These are phyloP conservation scores for Garra rufa DNA, from an alignment of 2,113 vertebrate species.

Conservation along the genomic window DNA sequence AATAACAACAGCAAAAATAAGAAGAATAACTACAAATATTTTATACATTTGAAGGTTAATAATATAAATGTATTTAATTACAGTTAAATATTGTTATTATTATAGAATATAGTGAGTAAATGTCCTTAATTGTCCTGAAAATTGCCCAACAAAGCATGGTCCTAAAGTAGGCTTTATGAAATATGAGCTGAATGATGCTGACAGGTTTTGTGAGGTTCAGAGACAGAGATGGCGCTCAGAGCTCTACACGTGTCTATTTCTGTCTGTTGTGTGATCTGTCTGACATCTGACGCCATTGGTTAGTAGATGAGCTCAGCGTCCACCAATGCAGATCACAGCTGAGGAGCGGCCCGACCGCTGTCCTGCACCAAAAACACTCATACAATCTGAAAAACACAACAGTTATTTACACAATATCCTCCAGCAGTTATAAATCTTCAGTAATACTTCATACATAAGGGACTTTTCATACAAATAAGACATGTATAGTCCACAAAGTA, in stretches of 20 bases:
- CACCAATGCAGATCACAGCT: conserved; percentile 3
- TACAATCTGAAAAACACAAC: neutral
- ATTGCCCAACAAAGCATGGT: neutral
- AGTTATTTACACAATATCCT: neutral
- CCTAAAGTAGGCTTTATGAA: neutral
- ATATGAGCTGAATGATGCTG: neutral
- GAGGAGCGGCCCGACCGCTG: neutral
- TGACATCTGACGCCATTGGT: neutral
- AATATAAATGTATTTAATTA: too few species aligned
- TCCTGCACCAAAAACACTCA: neutral
- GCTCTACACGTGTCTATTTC: neutral
- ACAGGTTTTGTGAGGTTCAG: neutral
- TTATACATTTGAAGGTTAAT: too few species aligned
- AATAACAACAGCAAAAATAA: too few species aligned
- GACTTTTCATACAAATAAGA: too few species aligned
- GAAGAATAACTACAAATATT: too few species aligned
- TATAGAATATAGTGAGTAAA: neutral
- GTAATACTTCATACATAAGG: too few species aligned
- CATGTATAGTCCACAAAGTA: too few species aligned
- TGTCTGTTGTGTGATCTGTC: neutral
- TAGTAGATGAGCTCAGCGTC: conserved; percentile 8
- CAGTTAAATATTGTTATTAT: neutral
- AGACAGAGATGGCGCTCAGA: neutral
- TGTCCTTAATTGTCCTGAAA: neutral
- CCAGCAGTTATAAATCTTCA: too few species aligned